Conservation (phyloP, 2,113 vertebrate species). For the Macrotis lagotis region DNA sequence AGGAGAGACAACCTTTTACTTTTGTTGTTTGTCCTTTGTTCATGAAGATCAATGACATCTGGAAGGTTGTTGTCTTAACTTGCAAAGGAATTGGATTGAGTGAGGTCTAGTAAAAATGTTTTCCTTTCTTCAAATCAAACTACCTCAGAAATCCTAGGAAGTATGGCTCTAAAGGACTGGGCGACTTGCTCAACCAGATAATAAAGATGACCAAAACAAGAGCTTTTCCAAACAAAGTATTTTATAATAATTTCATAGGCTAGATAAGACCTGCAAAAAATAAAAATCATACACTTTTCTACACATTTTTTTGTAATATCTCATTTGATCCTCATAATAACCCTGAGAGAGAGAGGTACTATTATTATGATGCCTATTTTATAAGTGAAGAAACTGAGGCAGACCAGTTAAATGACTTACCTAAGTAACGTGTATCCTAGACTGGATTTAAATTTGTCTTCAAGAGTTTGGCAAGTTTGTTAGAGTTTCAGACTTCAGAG, state of each 20-base stretch:
- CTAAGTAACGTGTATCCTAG: neutral
- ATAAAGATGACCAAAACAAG: neutral
- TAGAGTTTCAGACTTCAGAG: too few species aligned
- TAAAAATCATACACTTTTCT: neutral
- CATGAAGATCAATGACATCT: neutral
- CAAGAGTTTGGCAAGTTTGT: too few species aligned
- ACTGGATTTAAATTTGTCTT: neutral
- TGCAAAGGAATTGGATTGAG: neutral
- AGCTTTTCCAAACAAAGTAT: neutral
- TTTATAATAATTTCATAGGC: neutral
- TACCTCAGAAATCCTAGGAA: neutral
- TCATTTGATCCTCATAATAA: neutral
- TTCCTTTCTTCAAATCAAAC: neutral
- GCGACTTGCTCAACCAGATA: neutral
- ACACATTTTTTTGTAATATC: too few species aligned
- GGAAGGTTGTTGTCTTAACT: neutral
- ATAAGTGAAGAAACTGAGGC: neutral
- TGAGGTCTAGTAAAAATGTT: neutral
- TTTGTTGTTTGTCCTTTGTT: neutral
- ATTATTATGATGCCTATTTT: neutral
- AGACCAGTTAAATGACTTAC: neutral
- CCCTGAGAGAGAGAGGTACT: neutral
- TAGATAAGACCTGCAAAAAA: neutral
- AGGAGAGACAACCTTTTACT: neutral
- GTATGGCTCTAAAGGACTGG: neutral